Conservation (phyloP, 2,113 vertebrate genomes). For the Neodon shergylaensis region DNA sequence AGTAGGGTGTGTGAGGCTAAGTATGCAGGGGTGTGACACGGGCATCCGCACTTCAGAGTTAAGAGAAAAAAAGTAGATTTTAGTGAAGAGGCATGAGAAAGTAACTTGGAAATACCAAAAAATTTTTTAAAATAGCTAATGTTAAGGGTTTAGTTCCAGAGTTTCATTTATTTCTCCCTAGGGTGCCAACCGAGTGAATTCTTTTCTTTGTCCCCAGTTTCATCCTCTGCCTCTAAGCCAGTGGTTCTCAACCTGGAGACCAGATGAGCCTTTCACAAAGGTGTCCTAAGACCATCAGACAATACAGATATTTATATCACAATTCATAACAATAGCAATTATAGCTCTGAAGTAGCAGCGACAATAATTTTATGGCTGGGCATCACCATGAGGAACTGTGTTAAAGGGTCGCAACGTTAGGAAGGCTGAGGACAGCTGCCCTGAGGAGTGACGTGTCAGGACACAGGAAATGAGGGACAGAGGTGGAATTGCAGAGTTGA, state of each 20-base stretch:
- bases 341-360: not conserved
- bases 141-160: not conserved
- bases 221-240: not conserved
- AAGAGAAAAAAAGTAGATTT: not conserved
- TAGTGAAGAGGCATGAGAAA: accelerated
- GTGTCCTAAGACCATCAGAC: not conserved
- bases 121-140: not conserved
- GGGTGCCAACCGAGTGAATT: not conserved
- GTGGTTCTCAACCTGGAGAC: not conserved
- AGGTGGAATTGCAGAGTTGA: not conserved
- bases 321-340: not conserved
- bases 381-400: not conserved
- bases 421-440: not conserved
- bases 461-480: not conserved
- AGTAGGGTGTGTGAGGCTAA: not conserved
- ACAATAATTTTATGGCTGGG: not conserved
- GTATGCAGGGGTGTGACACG: accelerated
- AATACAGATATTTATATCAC: not conserved
- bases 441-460: not conserved
- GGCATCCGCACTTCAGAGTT: not conserved
- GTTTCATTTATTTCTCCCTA: not conserved
- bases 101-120: not conserved
- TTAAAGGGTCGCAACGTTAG: accelerated
- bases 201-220: not conserved
- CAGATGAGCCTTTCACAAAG: not conserved